Base-by-base conservation (phyloP, 2,797 vertebrate species). In the Cyclura pinguis region DNA sequence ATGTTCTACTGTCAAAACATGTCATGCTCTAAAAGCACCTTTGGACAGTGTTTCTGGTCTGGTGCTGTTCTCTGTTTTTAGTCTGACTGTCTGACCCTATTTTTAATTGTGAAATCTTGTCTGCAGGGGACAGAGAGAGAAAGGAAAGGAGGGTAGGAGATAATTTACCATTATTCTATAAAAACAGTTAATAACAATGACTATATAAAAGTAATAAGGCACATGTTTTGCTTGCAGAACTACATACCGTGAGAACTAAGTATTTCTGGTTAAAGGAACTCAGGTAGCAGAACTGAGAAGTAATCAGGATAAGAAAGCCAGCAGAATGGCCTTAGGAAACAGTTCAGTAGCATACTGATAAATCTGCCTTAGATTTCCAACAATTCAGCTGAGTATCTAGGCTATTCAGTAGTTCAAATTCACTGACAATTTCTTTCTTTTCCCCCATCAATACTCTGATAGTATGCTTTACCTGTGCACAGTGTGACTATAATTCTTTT, bases 401-500 rank as follows among this genome's bases (percentile, higher is more conserved):
- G 77, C 67, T 84, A 86, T 27, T 74, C 16, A 59, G 78, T 35
- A 22, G 84, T 35, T 57, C 81, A 62, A 85, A 80, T 80, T 80
- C 32, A 80, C 16, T 69, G 57, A 52, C 24, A 86, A 16, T 88
- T 42, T 59, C 12, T 47, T 47, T 47, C 1, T 80, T 86, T 35
- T 47, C 9, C 16, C 22, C 12, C 42, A 32, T 90, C 42, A 74
- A 74, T 87, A 55, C 59, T 57, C 69, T 55, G 80, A 78, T 87
- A 77, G 64, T 27, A 87, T 57, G 80, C 73, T 69, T 87, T 52
- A 42, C 73, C 35, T 77, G 52, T 27, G 59, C 57, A 38, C 72
- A 77, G 80, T 87, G 69, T 78, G 80, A 87, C 73, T 87, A 73
- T 87, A 83, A 77, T 64, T 83, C 72, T 78, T 87, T 91, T 78